Percentiles rank a stretch among this genome's conserved stretches.
Conservation (phyloP, 2,888 invertebrate species). For the Apotomis betuletana region DNA sequence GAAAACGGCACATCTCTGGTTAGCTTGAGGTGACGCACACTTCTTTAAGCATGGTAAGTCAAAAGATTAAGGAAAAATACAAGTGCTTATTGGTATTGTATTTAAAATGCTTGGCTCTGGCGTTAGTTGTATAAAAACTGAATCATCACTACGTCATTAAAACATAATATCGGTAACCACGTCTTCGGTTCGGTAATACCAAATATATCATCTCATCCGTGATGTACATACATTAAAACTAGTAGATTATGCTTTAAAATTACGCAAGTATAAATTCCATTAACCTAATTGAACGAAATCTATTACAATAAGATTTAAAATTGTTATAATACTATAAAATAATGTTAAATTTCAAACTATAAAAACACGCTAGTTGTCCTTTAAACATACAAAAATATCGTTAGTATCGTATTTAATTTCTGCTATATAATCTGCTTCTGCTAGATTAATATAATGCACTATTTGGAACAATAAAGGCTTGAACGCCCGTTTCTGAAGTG, state of each 20-base stretch:
- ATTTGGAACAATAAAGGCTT: slow-evolving; percentile 33
- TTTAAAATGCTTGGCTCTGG: slow-evolving; percentile 32
- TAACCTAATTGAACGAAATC: slow-evolving; percentile 49
- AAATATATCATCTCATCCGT: slow-evolving; percentile 58
- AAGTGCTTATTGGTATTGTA: slow-evolving; percentile 29
- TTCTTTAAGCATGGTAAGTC: not conserved
- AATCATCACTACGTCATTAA: slow-evolving; percentile 44
- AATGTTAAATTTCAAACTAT: slow-evolving; percentile 39
- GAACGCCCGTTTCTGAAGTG: slow-evolving; percentile 38
- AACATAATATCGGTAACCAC: slow-evolving; percentile 65
- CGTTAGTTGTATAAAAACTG: slow-evolving; percentile 21
- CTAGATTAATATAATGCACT: slow-evolving; percentile 38
- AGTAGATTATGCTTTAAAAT: slow-evolving; percentile 61
- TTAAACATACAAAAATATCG: slow-evolving; percentile 78
- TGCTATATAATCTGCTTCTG: slow-evolving; percentile 48
- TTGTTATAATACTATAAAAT: slow-evolving; percentile 37
- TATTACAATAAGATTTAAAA: slow-evolving; percentile 47
- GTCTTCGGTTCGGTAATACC: slow-evolving; percentile 60
- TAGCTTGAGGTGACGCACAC: too few species aligned
- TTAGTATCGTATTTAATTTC: slow-evolving; percentile 55
- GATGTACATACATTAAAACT: slow-evolving; percentile 65
- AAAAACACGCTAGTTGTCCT: slow-evolving; percentile 62
- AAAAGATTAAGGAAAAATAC: slow-evolving; percentile 15
- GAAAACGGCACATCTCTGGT: too few species aligned
- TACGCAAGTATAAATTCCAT: slow-evolving; percentile 44